A percentile compares a stretch with the other conserved stretches of the same genome.
These are phyloP conservation scores for Drosophila maculinotata DNA, from an alignment of 2,888 invertebrate genomes.

Conservation along the genomic window DNA sequence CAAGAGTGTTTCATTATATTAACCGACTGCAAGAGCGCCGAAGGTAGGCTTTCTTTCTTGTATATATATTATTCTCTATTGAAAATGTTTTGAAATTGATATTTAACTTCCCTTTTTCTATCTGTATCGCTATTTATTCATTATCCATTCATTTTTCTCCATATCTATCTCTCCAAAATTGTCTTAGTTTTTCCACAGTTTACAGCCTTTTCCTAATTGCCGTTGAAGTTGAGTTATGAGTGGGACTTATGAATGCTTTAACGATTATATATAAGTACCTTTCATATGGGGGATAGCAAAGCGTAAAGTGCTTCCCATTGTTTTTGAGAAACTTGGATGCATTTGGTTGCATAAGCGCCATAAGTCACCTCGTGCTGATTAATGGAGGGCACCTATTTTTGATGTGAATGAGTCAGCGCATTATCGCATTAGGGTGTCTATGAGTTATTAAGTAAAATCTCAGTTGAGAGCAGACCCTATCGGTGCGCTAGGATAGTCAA, in stretches of 20 bases:
- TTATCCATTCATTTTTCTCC: too few species aligned
- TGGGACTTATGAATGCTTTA: constrained; percentile 8
- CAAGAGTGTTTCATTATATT: too few species aligned
- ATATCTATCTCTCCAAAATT: too few species aligned
- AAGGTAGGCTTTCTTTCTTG: too few species aligned
- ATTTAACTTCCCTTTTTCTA: too few species aligned
- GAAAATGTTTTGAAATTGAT: too few species aligned
- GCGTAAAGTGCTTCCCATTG: constrained; percentile 35
- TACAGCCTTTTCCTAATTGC: neutral
- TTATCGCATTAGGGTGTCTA: too few species aligned
- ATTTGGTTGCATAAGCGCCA: constrained; percentile 38
- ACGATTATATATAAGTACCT: constrained; percentile 31
- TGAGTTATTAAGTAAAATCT: too few species aligned
- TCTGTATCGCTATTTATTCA: too few species aligned
- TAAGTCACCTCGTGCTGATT: constrained; percentile 24
- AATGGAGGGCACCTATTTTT: constrained; percentile 15
- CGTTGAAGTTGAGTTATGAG: neutral
- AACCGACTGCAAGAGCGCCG: too few species aligned
- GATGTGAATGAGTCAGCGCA: constrained; percentile 3
- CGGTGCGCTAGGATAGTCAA: neutral
- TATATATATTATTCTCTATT: too few species aligned
- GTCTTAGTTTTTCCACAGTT: neutral
- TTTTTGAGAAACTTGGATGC: constrained; percentile 27
- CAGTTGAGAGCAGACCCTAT: too few species aligned
- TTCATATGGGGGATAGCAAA: constrained; percentile 7